Conservation (phyloP, 92 coral and sea anemone genomes). For the Palythoa caribaeorum region DNA sequence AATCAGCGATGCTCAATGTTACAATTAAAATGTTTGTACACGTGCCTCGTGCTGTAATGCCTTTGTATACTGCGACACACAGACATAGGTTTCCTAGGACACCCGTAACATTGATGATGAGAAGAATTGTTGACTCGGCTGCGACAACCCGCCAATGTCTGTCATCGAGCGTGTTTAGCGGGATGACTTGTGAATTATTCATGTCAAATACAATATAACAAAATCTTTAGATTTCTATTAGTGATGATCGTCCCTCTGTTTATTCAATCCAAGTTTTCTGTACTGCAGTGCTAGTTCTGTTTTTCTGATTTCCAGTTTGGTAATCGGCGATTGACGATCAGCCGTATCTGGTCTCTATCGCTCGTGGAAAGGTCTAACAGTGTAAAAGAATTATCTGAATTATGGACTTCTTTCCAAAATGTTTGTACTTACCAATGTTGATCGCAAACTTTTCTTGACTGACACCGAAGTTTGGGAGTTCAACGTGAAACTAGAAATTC, state of each 20-base stretch:
- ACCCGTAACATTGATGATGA: slow-evolving; percentile 65
- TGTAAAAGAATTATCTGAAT: too few species aligned
- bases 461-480: too few species aligned
- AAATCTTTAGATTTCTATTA: neutral
- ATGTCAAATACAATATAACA: neutral
- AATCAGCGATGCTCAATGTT: slow-evolving; percentile 71
- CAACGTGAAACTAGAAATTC: too few species aligned
- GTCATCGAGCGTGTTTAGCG: slow-evolving; percentile 15
- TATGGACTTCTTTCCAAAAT: too few species aligned
- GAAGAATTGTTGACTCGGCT: slow-evolving; percentile 61
- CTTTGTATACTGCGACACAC: slow-evolving; percentile 66
- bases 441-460: too few species aligned
- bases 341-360: too few species aligned
- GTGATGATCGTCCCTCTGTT: neutral
- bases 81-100: slow-evolving; percentile 72
- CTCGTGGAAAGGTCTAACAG: too few species aligned
- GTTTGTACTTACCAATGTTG: too few species aligned
- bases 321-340: too few species aligned
- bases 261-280: neutral
- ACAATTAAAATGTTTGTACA: slow-evolving; percentile 76
- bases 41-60: slow-evolving; percentile 63
- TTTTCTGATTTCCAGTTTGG: neutral
- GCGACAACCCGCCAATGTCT: slow-evolving; percentile 48
- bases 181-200: slow-evolving; percentile 10
- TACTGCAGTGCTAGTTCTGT: neutral